phyloP scores from a whole-genome alignment of 2,113 vertebrate species.

The Sminthopsis crassicaudata region DNA sequence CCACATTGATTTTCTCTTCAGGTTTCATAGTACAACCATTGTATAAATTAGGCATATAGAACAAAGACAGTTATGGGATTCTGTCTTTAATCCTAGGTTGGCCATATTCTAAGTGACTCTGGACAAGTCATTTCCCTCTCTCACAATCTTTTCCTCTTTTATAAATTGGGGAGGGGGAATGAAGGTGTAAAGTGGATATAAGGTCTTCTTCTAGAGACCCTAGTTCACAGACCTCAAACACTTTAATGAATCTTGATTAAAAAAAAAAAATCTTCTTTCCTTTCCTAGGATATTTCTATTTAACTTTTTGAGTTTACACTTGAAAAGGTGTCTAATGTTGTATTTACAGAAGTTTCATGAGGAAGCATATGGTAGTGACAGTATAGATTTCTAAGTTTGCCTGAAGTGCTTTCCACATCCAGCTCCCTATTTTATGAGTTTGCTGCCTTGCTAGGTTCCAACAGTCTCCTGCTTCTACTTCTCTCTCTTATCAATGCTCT shows the following conservation, averaged over 20 bases:
- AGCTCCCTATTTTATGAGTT: neutral
- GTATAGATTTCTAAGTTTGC: neutral
- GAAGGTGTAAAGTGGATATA: neutral
- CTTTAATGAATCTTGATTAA: neutral
- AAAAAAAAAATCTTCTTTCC: neutral
- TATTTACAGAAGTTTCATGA: neutral
- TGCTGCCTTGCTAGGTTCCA: neutral
- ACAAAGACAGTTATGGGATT: neutral
- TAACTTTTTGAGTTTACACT: neutral
- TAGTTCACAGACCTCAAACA: neutral
- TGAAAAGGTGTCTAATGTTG: neutral
- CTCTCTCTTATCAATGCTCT: neutral
- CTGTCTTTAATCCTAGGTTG: neutral
- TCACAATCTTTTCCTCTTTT: neutral
- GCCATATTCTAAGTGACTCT: neutral
- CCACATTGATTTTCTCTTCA: neutral
- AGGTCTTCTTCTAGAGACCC: neutral
- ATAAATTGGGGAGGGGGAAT: neutral
- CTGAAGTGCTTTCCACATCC: neutral
- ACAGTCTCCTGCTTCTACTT: neutral
- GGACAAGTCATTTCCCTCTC: neutral
- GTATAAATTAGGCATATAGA: neutral
- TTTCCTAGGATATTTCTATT: neutral
- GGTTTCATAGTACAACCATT: neutral
- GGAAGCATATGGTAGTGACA: neutral